Conservation (phyloP, 2,888 invertebrate species). For the Gymnoscelis rufifasciata region DNA sequence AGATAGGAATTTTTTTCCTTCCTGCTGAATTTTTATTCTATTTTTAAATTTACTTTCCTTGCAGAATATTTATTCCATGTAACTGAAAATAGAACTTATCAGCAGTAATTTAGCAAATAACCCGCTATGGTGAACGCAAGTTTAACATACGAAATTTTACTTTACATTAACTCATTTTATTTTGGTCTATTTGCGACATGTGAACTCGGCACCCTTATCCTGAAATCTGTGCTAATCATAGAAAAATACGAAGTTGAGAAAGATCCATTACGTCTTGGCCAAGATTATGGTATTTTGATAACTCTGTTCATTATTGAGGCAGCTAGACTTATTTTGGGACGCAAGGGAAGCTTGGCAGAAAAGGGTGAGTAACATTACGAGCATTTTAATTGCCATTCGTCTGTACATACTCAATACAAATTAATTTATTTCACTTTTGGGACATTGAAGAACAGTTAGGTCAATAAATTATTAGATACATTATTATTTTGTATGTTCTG, state of each 20-base stretch:
- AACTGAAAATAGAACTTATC: no score
- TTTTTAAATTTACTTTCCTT: no score
- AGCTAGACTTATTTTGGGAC: constrained; percentile 88
- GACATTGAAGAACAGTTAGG: no score
- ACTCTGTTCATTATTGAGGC: constrained; percentile 89
- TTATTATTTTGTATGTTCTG: no score
- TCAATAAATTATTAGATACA: no score
- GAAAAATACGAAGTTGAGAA: constrained; percentile 81
- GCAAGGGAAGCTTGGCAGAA: constrained; percentile 92
- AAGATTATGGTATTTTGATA: constrained; percentile 88
- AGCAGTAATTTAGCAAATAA: no score
- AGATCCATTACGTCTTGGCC: constrained; percentile 83
- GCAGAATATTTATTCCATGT: no score
- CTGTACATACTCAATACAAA: no score
- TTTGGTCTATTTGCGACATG: constrained; percentile 91
- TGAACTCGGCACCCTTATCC: constrained; percentile 87
- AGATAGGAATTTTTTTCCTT: no score
- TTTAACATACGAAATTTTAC: constrained; percentile 88
- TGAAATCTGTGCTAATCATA: constrained; percentile 84
- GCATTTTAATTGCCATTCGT: no score
- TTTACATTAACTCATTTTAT: constrained; percentile 92
- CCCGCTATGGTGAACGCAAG: constrained; percentile 83
- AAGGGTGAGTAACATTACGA: constrained; percentile 74
- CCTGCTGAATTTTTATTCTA: no score
- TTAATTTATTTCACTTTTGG: no score